Percentiles rank a stretch among this genome's conserved stretches.
Evolutionary conservation across 2,113 vertebrate species (phyloP).

Genomic region (Serilophus lunatus): DNA sequence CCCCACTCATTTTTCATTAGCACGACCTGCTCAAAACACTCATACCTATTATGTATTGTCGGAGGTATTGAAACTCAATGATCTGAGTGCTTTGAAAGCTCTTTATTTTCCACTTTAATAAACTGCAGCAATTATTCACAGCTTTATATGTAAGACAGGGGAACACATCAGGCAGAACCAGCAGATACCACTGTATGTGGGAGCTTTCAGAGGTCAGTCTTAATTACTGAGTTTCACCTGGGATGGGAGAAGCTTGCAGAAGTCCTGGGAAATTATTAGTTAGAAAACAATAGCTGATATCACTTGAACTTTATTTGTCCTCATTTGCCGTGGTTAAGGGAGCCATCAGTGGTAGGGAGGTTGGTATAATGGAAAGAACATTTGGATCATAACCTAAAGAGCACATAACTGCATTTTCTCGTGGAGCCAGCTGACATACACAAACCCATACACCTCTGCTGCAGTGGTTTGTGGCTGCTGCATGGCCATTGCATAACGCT

Average conservation of each 20-base stretch:
- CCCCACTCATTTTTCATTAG: constrained; percentile 7
- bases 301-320: neutral
- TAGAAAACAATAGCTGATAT: constrained; percentile 13
- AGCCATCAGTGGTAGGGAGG: neutral
- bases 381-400: neutral
- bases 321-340: neutral
- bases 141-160: neutral
- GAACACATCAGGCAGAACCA: constrained; percentile 17
- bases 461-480: neutral
- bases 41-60: neutral
- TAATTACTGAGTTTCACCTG: constrained; percentile 25
- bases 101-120: constrained; percentile 22
- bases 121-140: constrained; percentile 29
- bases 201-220: constrained; percentile 15
- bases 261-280: constrained; percentile 10
- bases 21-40: constrained; percentile 1
- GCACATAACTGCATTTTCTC: neutral
- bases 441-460: neutral
- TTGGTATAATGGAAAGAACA: neutral
- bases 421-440: neutral
- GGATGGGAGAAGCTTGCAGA: neutral
- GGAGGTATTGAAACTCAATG: neutral
- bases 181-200: neutral
- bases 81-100: constrained; percentile 10
- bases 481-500: neutral